These are phyloP conservation scores for Phaenicophaeus curvirostris DNA, from an alignment of 2,797 vertebrate species.

Conservation along the genomic window DNA sequence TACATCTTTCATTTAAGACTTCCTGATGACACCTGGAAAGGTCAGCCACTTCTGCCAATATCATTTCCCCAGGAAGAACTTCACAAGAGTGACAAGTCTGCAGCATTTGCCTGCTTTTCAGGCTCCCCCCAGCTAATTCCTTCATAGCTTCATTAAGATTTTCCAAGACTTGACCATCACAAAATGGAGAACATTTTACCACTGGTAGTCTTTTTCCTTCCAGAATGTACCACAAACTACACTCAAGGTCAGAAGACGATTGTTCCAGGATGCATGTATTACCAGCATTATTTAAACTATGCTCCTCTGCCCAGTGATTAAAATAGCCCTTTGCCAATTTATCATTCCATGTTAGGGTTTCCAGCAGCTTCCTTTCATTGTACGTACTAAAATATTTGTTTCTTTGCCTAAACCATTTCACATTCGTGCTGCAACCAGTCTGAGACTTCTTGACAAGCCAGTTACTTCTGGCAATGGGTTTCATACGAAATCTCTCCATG, in stretches of 20 bases:
- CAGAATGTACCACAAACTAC: slow-evolving; percentile 83
- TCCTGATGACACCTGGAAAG: slow-evolving; percentile 60
- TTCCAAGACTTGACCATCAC: slow-evolving; percentile 85
- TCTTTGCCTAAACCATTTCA: slow-evolving; percentile 84
- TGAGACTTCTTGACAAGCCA: slow-evolving; percentile 88
- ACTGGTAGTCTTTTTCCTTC: slow-evolving; percentile 80
- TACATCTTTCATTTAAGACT: not conserved
- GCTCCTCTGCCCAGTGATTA: slow-evolving; percentile 78
- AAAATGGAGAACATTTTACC: slow-evolving; percentile 91
- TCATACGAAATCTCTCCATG: slow-evolving; percentile 82
- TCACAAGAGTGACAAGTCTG: slow-evolving; percentile 77
- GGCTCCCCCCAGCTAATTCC: slow-evolving; percentile 26
- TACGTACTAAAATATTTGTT: slow-evolving; percentile 88
- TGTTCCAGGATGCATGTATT: slow-evolving; percentile 78
- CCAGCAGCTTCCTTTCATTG: slow-evolving; percentile 89
- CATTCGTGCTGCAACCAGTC: slow-evolving; percentile 82
- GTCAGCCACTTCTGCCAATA: slow-evolving; percentile 80
- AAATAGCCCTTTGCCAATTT: slow-evolving; percentile 85
- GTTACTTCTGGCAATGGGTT: slow-evolving; percentile 80
- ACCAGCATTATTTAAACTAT: slow-evolving; percentile 70
- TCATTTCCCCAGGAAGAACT: slow-evolving; percentile 54
- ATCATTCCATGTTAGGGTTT: slow-evolving; percentile 86
- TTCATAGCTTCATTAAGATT: slow-evolving; percentile 88
- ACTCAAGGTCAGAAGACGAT: slow-evolving; percentile 55
- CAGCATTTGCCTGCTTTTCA: not conserved